Percentiles rank a stretch among this genome's conserved stretches.
phyloP scores from a whole-genome alignment of 1,140 invertebrate species.

The Drosophila nebulosa region DNA sequence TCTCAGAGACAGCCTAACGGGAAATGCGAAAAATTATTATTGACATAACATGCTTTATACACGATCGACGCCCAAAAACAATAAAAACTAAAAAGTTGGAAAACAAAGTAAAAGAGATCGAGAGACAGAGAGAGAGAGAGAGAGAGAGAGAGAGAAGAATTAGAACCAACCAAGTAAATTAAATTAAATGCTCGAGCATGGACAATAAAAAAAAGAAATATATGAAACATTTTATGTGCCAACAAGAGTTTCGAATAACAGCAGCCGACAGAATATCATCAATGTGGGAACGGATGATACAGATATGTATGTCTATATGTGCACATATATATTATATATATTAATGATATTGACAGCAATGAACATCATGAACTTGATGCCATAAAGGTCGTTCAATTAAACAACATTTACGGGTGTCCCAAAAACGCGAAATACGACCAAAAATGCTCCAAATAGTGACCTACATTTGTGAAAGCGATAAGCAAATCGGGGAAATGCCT shows the following conservation, averaged over 20 bases:
- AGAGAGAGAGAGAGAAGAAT: not conserved
- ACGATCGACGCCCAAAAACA: constrained; percentile 18
- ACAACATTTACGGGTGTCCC: constrained; percentile 22
- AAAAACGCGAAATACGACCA: constrained; percentile 13
- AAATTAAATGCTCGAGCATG: constrained; percentile 19
- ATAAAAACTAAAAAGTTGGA: not conserved
- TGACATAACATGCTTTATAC: constrained; percentile 53
- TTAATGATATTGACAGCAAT: constrained; percentile 58
- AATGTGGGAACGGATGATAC: constrained; percentile 44
- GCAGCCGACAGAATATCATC: constrained; percentile 4
- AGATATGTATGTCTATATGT: constrained; percentile 15
- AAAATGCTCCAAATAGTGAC: constrained; percentile 15
- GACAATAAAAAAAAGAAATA: not conserved
- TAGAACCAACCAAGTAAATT: constrained; percentile 20
- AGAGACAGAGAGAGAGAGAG: not conserved
- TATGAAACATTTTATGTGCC: constrained; percentile 18
- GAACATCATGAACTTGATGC: constrained; percentile 63
- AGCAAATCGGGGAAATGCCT: not conserved
- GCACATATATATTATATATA: not conserved
- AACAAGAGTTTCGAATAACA: constrained; percentile 37
- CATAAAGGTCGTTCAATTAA: constrained; percentile 63
- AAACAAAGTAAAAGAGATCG: not conserved
- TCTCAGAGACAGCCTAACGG: constrained; percentile 24
- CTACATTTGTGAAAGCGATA: constrained; percentile 20
- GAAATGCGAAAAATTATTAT: constrained; percentile 42